A percentile compares a stretch with the other conserved stretches of the same genome.
These are phyloP conservation scores for Odontophorus gujanensis DNA, from an alignment of 2,113 vertebrate species.

Conservation along the genomic window DNA sequence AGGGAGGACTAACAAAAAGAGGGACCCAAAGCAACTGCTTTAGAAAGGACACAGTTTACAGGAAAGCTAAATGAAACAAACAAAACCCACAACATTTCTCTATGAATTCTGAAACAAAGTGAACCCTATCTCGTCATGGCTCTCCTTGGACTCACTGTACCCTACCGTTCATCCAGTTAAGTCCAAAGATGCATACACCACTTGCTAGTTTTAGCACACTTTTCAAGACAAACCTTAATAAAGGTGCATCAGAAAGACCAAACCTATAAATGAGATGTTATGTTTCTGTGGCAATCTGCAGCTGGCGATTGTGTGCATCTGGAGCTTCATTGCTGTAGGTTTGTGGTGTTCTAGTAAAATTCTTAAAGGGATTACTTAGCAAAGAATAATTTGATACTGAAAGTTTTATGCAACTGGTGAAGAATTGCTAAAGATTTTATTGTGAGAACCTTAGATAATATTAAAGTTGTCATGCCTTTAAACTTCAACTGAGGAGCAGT, in stretches of 20 bases:
- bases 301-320: not conserved
- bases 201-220: not conserved
- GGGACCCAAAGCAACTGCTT: not conserved
- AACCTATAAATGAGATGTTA: not conserved
- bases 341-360: not conserved
- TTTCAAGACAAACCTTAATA: not conserved
- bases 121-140: not conserved
- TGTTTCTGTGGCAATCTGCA: not conserved
- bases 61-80: not conserved
- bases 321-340: not conserved
- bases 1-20: not conserved
- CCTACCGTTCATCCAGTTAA: not conserved
- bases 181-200: not conserved
- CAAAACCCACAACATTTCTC: not conserved
- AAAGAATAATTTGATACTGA: not conserved
- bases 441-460: not conserved
- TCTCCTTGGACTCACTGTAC: not conserved
- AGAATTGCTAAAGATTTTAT: slow-evolving; percentile 9
- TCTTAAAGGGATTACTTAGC: not conserved
- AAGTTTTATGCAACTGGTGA: slow-evolving; percentile 7
- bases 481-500: slow-evolving; percentile 32
- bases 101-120: not conserved
- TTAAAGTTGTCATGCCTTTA: slow-evolving; percentile 8
- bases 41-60: not conserved
- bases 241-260: not conserved